Percentiles rank a stretch among this genome's conserved stretches.
Conservation (phyloP, 2,888 invertebrate species). For the Polydrusus pterygomalis region DNA sequence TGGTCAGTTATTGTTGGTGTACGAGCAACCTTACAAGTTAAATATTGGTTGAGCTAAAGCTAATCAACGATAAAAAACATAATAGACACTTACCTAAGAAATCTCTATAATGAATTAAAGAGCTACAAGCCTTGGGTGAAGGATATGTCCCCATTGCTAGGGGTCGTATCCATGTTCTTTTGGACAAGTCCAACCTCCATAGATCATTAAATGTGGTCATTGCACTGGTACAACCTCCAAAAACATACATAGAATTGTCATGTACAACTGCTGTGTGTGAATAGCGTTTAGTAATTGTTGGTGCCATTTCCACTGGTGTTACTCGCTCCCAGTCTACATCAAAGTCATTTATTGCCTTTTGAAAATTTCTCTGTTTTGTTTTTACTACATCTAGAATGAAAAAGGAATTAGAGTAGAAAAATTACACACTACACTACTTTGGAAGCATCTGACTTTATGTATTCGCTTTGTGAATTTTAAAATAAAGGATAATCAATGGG, state of each 20-base stretch:
- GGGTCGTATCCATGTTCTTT: conserved; percentile 88
- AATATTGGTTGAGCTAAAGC: no score
- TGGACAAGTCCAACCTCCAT: conserved; percentile 93
- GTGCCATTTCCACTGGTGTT: conserved; percentile 76
- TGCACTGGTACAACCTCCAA: conserved; percentile 96
- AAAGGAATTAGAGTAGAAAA: neutral
- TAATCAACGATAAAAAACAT: no score
- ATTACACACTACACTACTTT: no score
- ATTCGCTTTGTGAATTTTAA: no score
- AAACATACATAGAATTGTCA: conserved; percentile 92
- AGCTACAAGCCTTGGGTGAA: conserved; percentile 96
- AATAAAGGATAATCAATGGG: no score
- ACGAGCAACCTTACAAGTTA: no score
- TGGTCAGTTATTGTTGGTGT: no score
- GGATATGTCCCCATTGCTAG: conserved; percentile 92
- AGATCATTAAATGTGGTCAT: conserved; percentile 97
- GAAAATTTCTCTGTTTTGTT: conserved; percentile 83
- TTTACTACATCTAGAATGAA: conserved; percentile 82
- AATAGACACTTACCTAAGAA: conserved; percentile 74
- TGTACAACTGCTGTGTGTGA: conserved; percentile 92
- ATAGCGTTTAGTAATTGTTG: conserved; percentile 92
- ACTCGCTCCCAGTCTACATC: conserved; percentile 84
- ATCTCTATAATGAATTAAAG: conserved; percentile 91
- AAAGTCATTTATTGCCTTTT: conserved; percentile 85
- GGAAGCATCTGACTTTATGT: no score